Percentiles rank a stretch among this genome's conserved stretches.
Evolutionary conservation across 1,140 invertebrate species (phyloP).

Genomic region (Rhyacophila brunnea): DNA sequence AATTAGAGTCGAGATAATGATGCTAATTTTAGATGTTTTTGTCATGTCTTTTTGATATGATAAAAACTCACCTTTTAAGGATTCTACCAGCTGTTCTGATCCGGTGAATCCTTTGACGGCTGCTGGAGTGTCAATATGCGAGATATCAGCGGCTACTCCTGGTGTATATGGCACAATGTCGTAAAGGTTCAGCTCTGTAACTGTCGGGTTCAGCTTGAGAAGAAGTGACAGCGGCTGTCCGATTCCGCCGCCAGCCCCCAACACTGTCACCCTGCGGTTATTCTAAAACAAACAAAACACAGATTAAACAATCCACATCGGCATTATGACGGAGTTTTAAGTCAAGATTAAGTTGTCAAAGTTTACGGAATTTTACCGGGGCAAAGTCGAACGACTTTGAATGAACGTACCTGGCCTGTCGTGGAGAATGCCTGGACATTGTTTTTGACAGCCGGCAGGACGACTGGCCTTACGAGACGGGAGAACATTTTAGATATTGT

Average conservation of each 20-base stretch:
- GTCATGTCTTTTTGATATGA: neutral
- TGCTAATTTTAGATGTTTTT: too few species aligned
- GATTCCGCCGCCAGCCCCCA: slow-evolving; percentile 96
- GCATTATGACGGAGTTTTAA: neutral
- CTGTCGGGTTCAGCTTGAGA: slow-evolving; percentile 86
- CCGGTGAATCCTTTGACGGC: slow-evolving; percentile 79
- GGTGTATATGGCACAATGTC: slow-evolving; percentile 93
- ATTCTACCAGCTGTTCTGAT: slow-evolving; percentile 66
- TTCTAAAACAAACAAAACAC: slow-evolving; percentile 47
- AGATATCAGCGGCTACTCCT: slow-evolving; percentile 96
- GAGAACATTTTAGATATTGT: slow-evolving; percentile 52
- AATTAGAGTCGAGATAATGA: too few species aligned
- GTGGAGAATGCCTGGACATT: slow-evolving; percentile 56
- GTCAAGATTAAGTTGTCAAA: neutral
- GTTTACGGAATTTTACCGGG: neutral
- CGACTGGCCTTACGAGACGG: slow-evolving; percentile 50
- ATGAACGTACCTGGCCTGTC: slow-evolving; percentile 51
- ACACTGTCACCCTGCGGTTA: slow-evolving; percentile 88
- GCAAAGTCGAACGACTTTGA: neutral
- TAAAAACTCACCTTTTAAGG: slow-evolving; percentile 56
- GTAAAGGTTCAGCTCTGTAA: slow-evolving; percentile 84
- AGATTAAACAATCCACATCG: slow-evolving; percentile 5
- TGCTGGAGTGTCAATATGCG: slow-evolving; percentile 90
- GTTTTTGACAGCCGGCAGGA: slow-evolving; percentile 46
- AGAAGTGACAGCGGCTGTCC: slow-evolving; percentile 95